Evolutionary conservation across 1,140 invertebrate species (phyloP).

Genomic region (Ooceraea biroi): DNA sequence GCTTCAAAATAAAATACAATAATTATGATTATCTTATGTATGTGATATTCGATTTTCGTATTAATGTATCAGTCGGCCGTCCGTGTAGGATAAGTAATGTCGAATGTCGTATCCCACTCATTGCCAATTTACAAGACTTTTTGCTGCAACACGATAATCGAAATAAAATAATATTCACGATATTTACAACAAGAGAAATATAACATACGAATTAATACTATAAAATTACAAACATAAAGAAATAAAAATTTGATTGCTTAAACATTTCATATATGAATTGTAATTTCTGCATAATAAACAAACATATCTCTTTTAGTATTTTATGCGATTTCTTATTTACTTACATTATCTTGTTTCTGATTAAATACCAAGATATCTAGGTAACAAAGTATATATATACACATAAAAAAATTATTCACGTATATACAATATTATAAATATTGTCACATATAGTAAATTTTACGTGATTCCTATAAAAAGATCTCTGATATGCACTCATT

Average conservation of each 20-base stretch:
- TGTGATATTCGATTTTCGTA: conserved; percentile 73
- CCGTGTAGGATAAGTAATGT: conserved; percentile 77
- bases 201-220: neutral
- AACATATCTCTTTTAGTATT: neutral
- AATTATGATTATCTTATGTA: conserved; percentile 60
- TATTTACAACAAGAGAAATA: conserved; percentile 7
- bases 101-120: conserved; percentile 65
- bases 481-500: neutral
- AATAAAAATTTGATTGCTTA: conserved; percentile 8
- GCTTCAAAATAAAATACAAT: conserved; percentile 72
- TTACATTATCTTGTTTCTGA: neutral
- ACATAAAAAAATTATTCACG: neutral
- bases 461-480: neutral
- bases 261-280: conserved; percentile 18
- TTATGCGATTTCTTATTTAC: neutral
- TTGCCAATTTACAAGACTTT: conserved; percentile 75
- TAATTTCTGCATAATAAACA: conserved; percentile 9
- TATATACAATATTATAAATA: neutral
- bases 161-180: conserved; percentile 4
- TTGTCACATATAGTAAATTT: neutral
- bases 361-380: neutral
- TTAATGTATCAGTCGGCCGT: conserved; percentile 81
- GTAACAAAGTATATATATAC: conserved; percentile 11
- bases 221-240: conserved; percentile 16
- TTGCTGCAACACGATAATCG: neutral